Percentiles rank a stretch among this genome's conserved stretches.
Conservation (phyloP, 2,113 vertebrate species). For the Protobothrops mucrosquamatus region DNA sequence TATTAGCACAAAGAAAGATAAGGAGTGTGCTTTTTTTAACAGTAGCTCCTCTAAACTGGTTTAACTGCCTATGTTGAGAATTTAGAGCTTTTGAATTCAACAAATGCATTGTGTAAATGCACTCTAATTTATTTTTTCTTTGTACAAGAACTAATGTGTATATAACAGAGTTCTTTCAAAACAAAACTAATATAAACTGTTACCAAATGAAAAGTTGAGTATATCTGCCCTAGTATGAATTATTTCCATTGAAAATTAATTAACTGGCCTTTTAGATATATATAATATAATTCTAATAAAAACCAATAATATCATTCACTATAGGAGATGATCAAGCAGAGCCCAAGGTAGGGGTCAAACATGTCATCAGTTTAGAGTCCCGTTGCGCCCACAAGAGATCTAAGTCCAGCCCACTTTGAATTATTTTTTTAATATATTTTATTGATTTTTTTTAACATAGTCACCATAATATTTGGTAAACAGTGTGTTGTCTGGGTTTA, state of each 20-base stretch:
- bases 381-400: background rate
- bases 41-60: background rate
- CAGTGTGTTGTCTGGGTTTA: too few relatives aligned
- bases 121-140: background rate
- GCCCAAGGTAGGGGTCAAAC: background rate
- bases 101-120: background rate
- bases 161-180: conserved; percentile 13
- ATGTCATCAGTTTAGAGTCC: background rate
- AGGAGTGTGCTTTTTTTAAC: background rate
- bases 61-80: conserved; percentile 35
- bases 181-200: background rate
- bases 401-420: background rate
- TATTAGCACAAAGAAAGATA: background rate
- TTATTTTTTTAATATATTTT: background rate
- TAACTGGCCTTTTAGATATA: background rate
- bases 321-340: background rate
- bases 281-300: background rate
- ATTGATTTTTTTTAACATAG: too few relatives aligned
- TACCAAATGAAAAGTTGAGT: background rate
- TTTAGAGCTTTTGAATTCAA: conserved; percentile 33
- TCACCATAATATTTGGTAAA: too few relatives aligned
- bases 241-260: conserved; percentile 5
- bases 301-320: background rate
- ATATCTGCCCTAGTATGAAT: conserved; percentile 3
- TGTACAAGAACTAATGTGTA: conserved; percentile 2